Evolutionary conservation across 1,140 invertebrate genomes (phyloP).

Genomic region (Hylyphantes graminicola): DNA sequence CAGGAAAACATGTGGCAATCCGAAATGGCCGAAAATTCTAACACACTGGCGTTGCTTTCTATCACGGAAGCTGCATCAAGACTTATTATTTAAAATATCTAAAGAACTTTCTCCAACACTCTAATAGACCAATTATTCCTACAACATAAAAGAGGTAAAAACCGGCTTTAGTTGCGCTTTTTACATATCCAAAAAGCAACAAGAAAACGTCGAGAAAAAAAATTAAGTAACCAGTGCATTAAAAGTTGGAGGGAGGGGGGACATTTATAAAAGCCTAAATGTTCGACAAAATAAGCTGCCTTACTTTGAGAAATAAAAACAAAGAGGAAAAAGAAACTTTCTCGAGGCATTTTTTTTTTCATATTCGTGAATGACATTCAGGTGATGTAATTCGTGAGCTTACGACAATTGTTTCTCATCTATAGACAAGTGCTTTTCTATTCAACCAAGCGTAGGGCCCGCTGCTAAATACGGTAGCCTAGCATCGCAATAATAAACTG

Average conservation of each 20-base stretch:
- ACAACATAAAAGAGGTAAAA: constrained; percentile 17
- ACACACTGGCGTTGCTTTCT: not conserved
- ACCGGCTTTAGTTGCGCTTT: constrained; percentile 24
- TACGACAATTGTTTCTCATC: constrained; percentile 40
- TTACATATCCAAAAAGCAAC: constrained; percentile 7
- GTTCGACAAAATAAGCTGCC: constrained; percentile 51
- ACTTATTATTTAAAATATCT: constrained; percentile 52
- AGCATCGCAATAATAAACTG: constrained; percentile 6
- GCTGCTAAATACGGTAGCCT: constrained; percentile 34
- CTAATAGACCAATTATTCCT: constrained; percentile 53
- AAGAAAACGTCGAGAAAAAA: not conserved
- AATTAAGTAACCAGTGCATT: constrained; percentile 32
- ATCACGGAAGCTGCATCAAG: constrained; percentile 28
- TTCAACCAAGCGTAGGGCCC: constrained; percentile 14
- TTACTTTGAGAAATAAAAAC: constrained; percentile 22
- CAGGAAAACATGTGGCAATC: too few relatives aligned
- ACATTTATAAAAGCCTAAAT: constrained; percentile 31
- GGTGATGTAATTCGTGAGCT: constrained; percentile 37
- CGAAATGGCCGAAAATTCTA: too few relatives aligned
- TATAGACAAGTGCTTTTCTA: not conserved
- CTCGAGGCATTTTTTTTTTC: constrained; percentile 27
- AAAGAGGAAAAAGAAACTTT: constrained; percentile 7
- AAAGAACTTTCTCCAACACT: constrained; percentile 18
- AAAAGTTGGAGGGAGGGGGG: constrained; percentile 8
- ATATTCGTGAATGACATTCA: constrained; percentile 17